These are phyloP conservation scores for Mirounga angustirostris DNA, from an alignment of 2,113 vertebrate species.

Conservation along the genomic window DNA sequence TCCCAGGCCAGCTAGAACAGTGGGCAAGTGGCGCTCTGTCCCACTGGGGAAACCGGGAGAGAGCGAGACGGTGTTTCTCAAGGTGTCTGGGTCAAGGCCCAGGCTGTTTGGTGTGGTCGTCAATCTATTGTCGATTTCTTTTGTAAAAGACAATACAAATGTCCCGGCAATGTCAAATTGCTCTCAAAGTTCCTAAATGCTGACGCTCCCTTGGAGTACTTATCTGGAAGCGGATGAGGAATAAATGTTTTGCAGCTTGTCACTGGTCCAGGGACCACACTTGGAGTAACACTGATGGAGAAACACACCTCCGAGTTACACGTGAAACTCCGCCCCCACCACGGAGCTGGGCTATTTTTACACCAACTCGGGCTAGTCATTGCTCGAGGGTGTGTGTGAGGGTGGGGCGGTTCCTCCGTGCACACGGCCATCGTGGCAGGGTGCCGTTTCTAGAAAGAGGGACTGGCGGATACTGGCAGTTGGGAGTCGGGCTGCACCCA, in stretches of 20 bases:
- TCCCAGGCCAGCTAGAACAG: constrained; percentile 23
- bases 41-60: not conserved
- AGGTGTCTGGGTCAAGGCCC: constrained; percentile 1
- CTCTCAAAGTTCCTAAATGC: not conserved
- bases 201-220: not conserved
- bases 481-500: not conserved
- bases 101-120: not conserved
- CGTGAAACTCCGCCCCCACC: not conserved
- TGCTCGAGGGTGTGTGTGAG: not conserved
- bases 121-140: constrained; percentile 24
- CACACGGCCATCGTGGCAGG: not conserved
- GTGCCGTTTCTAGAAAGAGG: constrained; percentile 49
- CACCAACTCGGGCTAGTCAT: not conserved
- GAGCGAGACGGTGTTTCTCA: not conserved
- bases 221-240: constrained; percentile 5
- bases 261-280: not conserved
- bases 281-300: not conserved
- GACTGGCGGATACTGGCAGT: not conserved
- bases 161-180: not conserved
- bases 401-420: not conserved
- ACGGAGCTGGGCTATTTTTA: not conserved
- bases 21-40: not conserved
- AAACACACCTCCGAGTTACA: not conserved
- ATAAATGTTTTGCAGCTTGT: constrained; percentile 8
- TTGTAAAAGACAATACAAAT: constrained; percentile 34